Evolutionary conservation across 2,888 invertebrate genomes (phyloP).

Genomic region (Habroteleia sp.): DNA sequence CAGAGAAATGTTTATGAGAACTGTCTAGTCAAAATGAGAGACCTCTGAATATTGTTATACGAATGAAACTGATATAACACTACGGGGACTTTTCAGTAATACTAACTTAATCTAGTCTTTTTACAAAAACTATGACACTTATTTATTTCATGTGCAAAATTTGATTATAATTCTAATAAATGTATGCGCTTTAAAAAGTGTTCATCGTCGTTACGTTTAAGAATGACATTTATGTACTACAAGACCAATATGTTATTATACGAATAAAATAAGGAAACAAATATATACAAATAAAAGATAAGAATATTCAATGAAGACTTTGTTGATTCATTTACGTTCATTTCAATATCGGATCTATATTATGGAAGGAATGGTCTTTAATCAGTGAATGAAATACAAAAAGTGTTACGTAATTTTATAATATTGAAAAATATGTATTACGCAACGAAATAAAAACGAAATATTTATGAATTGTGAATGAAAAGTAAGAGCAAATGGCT

Average conservation of each 20-base stretch:
- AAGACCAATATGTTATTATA: slow-evolving; percentile 34
- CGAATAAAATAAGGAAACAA: too few species aligned
- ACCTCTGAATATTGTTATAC: slow-evolving; percentile 24
- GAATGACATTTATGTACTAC: slow-evolving; percentile 35
- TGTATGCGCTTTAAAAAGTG: slow-evolving; percentile 45
- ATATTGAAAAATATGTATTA: too few species aligned
- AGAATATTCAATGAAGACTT: slow-evolving; percentile 16
- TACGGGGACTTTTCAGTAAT: slow-evolving; percentile 28
- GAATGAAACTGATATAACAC: slow-evolving; percentile 7
- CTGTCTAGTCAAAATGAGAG: slow-evolving; percentile 58
- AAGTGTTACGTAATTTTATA: too few species aligned
- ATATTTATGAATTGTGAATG: too few species aligned
- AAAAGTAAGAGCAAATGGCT: too few species aligned
- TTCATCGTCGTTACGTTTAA: slow-evolving; percentile 44
- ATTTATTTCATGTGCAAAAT: slow-evolving; percentile 51
- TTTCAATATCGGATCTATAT: too few species aligned
- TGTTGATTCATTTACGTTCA: too few species aligned
- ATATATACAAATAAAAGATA: slow-evolving; percentile 36
- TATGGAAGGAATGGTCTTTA: too few species aligned
- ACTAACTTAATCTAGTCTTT: slow-evolving; percentile 60
- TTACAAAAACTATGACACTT: slow-evolving; percentile 38
- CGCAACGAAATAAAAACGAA: too few species aligned
- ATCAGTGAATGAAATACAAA: too few species aligned
- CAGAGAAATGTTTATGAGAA: slow-evolving; percentile 38
- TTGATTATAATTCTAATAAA: slow-evolving; percentile 29